phyloP scores from a whole-genome alignment of 2,113 vertebrate genomes.

The Lota lota region DNA sequence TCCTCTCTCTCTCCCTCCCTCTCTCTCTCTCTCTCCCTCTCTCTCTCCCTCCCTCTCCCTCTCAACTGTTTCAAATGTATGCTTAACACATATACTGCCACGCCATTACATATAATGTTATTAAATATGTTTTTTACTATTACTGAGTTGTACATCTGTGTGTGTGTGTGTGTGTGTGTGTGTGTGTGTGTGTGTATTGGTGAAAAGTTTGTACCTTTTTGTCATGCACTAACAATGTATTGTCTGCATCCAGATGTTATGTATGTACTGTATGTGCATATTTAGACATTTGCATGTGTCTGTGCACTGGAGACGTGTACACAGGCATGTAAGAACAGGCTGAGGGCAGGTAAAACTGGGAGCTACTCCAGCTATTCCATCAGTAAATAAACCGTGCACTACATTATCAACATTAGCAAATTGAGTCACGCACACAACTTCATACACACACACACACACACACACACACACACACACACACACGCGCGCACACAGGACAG shows the following conservation, averaged over 20 bases:
- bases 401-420: too few relatives aligned
- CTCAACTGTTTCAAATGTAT: background rate
- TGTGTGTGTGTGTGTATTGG: constrained; percentile 1
- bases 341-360: background rate
- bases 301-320: background rate
- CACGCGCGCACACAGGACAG: too few relatives aligned
- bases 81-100: background rate
- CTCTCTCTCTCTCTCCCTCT: background rate
- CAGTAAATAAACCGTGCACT: too few relatives aligned
- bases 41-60: background rate
- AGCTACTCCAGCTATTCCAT: too few relatives aligned
- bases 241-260: too few relatives aligned
- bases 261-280: constrained; percentile 5
- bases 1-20: too few relatives aligned
- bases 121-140: background rate
- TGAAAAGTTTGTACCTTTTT: too few relatives aligned
- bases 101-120: background rate
- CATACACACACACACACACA: too few relatives aligned
- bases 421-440: too few relatives aligned
- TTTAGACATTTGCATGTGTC: constrained; percentile 4
- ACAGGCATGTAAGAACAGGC: background rate
- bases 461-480: too few relatives aligned
- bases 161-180: constrained; percentile 19
- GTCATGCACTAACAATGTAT: too few relatives aligned
- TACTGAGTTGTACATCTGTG: constrained; percentile 8